These are phyloP conservation scores for Drosophila jambulina DNA, from an alignment of 1,140 invertebrate species.

Conservation along the genomic window DNA sequence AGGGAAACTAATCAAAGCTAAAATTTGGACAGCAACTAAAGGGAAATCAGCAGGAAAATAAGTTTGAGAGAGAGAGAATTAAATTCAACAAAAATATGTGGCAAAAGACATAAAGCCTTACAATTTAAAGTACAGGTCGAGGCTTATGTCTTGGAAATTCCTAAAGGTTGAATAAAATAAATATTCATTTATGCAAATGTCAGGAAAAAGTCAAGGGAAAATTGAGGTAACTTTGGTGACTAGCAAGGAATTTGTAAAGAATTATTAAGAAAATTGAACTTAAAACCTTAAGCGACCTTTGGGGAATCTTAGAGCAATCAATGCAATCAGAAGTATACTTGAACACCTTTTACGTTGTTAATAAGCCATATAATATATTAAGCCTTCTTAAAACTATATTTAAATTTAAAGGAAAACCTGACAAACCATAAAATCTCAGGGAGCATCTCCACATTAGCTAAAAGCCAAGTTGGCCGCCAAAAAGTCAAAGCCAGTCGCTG, in stretches of 20 bases:
- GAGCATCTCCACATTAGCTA: too few species aligned
- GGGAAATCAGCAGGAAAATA: not conserved
- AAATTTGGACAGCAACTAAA: not conserved
- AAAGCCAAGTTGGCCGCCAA: not conserved
- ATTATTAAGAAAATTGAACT: not conserved
- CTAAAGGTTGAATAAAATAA: not conserved
- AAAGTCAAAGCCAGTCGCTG: constrained; percentile 29
- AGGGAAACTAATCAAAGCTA: not conserved
- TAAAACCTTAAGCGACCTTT: too few species aligned
- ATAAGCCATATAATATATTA: not conserved
- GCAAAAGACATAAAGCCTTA: too few species aligned
- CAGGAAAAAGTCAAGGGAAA: too few species aligned
- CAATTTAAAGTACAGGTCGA: not conserved
- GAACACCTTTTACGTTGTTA: too few species aligned
- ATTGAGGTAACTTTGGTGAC: not conserved
- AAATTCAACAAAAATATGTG: not conserved
- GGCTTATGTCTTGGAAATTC: not conserved
- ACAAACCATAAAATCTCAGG: not conserved
- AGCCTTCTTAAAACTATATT: too few species aligned
- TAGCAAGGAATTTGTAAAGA: not conserved
- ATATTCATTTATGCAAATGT: not conserved
- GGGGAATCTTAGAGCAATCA: too few species aligned
- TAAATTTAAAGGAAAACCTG: not conserved
- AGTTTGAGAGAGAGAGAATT: not conserved
- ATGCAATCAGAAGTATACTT: not conserved